These are phyloP conservation scores for Notarius lentiginosus DNA, from an alignment of 2,113 vertebrate species.

Conservation along the genomic window DNA sequence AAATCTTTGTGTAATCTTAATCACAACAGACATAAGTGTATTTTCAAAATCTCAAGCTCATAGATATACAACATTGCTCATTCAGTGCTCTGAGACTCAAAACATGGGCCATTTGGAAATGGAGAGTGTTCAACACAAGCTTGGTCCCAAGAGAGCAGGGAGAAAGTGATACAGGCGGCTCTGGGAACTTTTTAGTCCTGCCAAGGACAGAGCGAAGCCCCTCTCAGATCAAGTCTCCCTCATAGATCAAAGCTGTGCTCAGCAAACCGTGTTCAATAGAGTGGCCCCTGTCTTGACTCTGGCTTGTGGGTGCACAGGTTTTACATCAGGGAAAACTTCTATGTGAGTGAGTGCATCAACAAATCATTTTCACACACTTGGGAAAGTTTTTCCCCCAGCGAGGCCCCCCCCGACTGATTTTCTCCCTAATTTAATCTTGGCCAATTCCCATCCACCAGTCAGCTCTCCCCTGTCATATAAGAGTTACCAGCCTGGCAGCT, in stretches of 20 bases:
- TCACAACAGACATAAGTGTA: not conserved
- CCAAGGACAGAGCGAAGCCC: slow-evolving; percentile 28
- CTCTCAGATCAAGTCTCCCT: slow-evolving; percentile 28
- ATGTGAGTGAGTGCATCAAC: not conserved
- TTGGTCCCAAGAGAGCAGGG: not conserved
- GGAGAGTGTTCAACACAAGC: not conserved
- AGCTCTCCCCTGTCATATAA: not conserved
- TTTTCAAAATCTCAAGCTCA: not conserved
- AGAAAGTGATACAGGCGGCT: slow-evolving; percentile 17
- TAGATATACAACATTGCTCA: not conserved
- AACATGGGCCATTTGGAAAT: not conserved
- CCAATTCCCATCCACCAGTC: not conserved
- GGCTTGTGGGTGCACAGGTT: not conserved
- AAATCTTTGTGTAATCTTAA: not conserved
- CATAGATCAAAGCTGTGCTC: slow-evolving; percentile 27
- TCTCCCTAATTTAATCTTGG: not conserved
- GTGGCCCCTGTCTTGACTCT: not conserved
- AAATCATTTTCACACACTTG: not conserved
- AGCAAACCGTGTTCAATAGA: slow-evolving; percentile 11
- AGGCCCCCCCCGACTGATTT: not conserved
- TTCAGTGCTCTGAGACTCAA: not conserved
- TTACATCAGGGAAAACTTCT: slow-evolving; percentile 9
- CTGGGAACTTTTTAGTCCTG: slow-evolving; percentile 17
- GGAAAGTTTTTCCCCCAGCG: not conserved
- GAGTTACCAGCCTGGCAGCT: not conserved